A percentile compares a stretch with the other conserved stretches of the same genome.
These are phyloP conservation scores for Leptopilina syphax DNA, from an alignment of 2,888 invertebrate species.

Conservation along the genomic window DNA sequence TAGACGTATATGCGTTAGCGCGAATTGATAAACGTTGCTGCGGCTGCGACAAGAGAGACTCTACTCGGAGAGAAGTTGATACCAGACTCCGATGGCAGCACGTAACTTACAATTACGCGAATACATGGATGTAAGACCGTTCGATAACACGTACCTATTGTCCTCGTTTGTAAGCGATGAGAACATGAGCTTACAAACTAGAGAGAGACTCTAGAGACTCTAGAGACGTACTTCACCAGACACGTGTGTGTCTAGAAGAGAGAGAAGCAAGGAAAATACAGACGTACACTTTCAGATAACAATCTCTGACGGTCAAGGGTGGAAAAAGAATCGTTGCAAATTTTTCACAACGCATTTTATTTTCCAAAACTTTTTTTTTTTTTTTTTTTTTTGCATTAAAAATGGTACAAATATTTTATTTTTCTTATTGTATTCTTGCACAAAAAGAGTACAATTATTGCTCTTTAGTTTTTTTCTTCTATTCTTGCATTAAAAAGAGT, in stretches of 20 bases:
- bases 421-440: too few species aligned
- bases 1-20: slow-evolving; percentile 49
- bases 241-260: neutral
- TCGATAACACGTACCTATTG: slow-evolving; percentile 44
- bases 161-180: slow-evolving; percentile 40
- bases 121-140: slow-evolving; percentile 42
- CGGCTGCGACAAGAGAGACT: slow-evolving; percentile 26
- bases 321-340: neutral
- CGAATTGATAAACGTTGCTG: slow-evolving; percentile 50
- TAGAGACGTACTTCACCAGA: slow-evolving; percentile 12
- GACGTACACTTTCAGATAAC: neutral
- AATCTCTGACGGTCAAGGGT: slow-evolving; percentile 24
- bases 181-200: neutral
- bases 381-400: too few species aligned
- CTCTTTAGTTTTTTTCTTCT: too few species aligned
- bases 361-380: too few species aligned
- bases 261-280: slow-evolving; percentile 8
- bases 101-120: slow-evolving; percentile 49
- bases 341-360: neutral
- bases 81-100: slow-evolving; percentile 46
- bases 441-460: too few species aligned
- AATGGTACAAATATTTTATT: too few species aligned
- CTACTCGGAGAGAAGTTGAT: slow-evolving; percentile 35
- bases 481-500: too few species aligned
- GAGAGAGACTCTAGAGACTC: neutral